Base-by-base conservation (phyloP, 2,113 vertebrate species). In the Pitta sordida region DNA sequence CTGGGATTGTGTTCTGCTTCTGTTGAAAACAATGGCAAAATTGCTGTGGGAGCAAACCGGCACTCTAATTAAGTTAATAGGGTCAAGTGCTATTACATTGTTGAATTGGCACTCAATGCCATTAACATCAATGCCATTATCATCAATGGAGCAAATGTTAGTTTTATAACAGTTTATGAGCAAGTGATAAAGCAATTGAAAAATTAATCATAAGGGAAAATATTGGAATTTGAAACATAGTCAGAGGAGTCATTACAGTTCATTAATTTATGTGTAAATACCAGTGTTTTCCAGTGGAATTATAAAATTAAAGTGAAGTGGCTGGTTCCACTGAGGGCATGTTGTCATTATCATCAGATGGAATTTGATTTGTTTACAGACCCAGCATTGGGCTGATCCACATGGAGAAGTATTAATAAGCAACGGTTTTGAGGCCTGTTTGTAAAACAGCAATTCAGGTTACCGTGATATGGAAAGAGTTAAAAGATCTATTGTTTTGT, bases 131-230 rank as follows among this genome's bases (percentile, higher is more conserved):
- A 94, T 86, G 85, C 70, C 93, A 90, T 53, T 97, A 96, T 91
- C 93, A 95, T 93, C 92, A 93, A 94, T n/a, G n/a, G n/a, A n/a
- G n/a, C n/a, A 87, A 85, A 80, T 95, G 73, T 90, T 96, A 95
- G 84, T 48, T 94, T 88, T 93, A 83, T 91, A 93, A 49, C 70
- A 81, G 34, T 88, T 96, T 91, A 87, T 85, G 93, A 97, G 79
- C 60, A 86, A 83, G 69, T 71, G 83, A 96, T 95, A 91, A 94
- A 96, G 85, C 94, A 95, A 92, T 83, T 96, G 91, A 96, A 93
- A 95, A 91, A 84, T 91, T 97, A 96, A 88, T 95, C 96, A 87
- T 90, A 88, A 87, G 96, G 90, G 86, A 86, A 95, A 95, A 93
- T 74, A 70, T 1, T 92, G 59, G 76, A 78, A 86, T 88, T 94